These are phyloP conservation scores for Falco columbarius DNA, from an alignment of 2,797 vertebrate genomes.

Conservation along the genomic window DNA sequence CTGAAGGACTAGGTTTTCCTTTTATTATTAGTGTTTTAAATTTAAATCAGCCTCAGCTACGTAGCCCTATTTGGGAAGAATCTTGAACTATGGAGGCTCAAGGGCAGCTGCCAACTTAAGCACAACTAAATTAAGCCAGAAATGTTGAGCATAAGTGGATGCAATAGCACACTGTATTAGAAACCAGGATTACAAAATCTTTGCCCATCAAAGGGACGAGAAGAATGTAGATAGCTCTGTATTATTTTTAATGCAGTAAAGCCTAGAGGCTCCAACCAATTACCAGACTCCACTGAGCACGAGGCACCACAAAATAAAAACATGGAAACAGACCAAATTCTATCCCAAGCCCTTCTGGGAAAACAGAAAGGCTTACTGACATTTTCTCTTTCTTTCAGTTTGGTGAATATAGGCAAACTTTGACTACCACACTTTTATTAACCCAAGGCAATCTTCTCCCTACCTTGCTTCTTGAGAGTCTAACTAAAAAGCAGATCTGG, in stretches of 20 bases:
- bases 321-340: not conserved
- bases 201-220: not conserved
- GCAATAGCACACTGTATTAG: not conserved
- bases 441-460: not conserved
- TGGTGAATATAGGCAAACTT: not conserved
- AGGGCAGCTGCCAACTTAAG: constrained; percentile 52
- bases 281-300: not conserved
- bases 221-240: not conserved
- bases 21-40: constrained; percentile 9
- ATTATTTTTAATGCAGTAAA: constrained; percentile 6
- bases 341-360: not conserved
- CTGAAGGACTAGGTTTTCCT: not conserved
- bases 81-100: not conserved
- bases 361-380: not conserved
- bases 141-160: not conserved
- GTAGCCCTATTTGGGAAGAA: not conserved
- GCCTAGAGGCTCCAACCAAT: not conserved
- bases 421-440: not conserved
- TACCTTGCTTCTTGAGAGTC: not conserved
- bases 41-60: constrained; percentile 1
- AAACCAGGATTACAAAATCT: constrained; percentile 21
- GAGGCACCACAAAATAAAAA: not conserved
- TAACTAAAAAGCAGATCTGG: not conserved
- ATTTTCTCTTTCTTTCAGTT: not conserved
- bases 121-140: constrained; percentile 44